These are phyloP conservation scores for Delia radicum DNA, from an alignment of 1,140 invertebrate species.

Conservation along the genomic window DNA sequence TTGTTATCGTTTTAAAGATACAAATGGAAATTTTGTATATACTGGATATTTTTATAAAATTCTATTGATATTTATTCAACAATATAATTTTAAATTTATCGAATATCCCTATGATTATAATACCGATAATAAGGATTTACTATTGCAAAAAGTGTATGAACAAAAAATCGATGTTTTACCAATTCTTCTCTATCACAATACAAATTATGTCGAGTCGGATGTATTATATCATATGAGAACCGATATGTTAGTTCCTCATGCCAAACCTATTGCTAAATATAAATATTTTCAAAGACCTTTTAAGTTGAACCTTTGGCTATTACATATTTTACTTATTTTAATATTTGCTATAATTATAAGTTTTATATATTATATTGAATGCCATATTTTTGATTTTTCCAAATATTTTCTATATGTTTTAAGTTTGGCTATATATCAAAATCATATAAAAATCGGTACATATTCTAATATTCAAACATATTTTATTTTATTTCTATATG, in stretches of 20 bases:
- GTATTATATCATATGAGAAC: neutral
- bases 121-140: neutral
- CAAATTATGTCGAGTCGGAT: neutral
- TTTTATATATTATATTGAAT: neutral
- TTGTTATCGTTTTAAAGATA: neutral
- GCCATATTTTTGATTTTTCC: neutral
- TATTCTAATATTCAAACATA: neutral
- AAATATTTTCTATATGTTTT: neutral
- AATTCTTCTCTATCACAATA: neutral
- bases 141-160: neutral
- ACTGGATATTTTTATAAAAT: conserved; percentile 3
- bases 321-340: neutral
- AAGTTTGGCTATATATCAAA: neutral
- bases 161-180: conserved; percentile 4
- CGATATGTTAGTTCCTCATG: neutral
- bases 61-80: neutral
- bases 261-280: neutral
- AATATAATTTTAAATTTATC: conserved; percentile 8
- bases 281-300: conserved; percentile 3
- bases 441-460: neutral
- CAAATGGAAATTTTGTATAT: neutral
- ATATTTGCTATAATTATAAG: neutral
- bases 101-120: neutral
- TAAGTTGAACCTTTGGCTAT: neutral
- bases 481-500: too few relatives aligned